phyloP scores from a whole-genome alignment of 2,113 vertebrate genomes.

The Dendropsophus ebraccatus region DNA sequence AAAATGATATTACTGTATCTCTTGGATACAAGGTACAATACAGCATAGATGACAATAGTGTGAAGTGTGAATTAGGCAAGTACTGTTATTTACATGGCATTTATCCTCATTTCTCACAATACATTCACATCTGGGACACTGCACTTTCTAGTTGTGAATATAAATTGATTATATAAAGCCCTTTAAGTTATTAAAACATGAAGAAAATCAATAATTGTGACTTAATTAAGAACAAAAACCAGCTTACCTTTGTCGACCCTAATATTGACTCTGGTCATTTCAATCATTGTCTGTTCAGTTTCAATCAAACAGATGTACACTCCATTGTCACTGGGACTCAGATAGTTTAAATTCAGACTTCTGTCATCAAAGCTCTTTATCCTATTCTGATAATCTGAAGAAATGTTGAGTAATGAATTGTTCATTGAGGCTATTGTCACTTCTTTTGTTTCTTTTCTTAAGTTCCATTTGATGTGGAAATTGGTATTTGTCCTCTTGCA shows the following conservation, averaged over 20 bases:
- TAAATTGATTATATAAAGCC: no score
- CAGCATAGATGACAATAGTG: no score
- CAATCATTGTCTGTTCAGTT: not conserved
- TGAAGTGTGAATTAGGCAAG: no score
- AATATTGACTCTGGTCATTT: constrained; percentile 1
- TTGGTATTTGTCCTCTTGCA: not conserved
- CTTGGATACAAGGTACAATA: no score
- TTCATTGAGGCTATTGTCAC: not conserved
- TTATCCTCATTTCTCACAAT: no score
- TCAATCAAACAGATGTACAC: not conserved
- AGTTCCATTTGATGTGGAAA: not conserved
- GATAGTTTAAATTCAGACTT: not conserved
- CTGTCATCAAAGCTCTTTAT: not conserved
- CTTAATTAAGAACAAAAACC: not conserved
- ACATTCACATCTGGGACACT: no score
- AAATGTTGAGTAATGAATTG: not conserved
- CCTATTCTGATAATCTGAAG: not conserved
- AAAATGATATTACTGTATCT: no score
- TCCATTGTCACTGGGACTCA: constrained; percentile 9
- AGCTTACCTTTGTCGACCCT: not conserved
- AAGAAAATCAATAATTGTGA: not conserved
- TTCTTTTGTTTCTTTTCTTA: not conserved
- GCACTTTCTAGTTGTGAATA: no score
- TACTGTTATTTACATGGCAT: no score
- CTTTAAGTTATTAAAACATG: no score